Evolutionary conservation across 2,797 vertebrate genomes (phyloP).

Genomic region (Carcharodon carcharias): DNA sequence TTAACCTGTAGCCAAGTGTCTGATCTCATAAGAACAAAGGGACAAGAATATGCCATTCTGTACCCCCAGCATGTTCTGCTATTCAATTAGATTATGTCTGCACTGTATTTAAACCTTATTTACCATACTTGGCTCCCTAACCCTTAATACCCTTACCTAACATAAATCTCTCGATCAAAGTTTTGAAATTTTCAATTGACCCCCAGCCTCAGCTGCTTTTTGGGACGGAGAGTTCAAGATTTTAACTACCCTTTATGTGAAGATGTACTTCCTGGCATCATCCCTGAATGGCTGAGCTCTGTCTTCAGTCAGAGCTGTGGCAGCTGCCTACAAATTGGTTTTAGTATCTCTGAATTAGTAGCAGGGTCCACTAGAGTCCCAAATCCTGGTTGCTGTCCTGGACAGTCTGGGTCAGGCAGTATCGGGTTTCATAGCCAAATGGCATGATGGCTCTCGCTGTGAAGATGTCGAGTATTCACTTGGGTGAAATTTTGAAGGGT

Average conservation of each 20-base stretch:
- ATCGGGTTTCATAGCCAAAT: not conserved
- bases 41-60: not conserved
- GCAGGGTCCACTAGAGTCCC: not conserved
- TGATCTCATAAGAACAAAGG: not conserved
- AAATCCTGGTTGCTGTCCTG: not conserved
- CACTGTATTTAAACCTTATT: not conserved
- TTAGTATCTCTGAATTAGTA: not conserved
- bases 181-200: not conserved
- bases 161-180: not conserved
- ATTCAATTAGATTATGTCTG: not conserved
- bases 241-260: not conserved
- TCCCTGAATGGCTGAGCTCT: not conserved
- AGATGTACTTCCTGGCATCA: not conserved
- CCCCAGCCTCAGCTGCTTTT: not conserved
- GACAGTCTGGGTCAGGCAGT: not conserved
- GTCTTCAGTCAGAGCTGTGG: not conserved
- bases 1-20: not conserved
- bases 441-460: not conserved
- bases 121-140: not conserved
- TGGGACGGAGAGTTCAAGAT: not conserved
- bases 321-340: not conserved
- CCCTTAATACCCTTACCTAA: not conserved
- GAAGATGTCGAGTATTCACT: not conserved
- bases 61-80: not conserved
- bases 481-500: no score